A percentile compares a stretch with the other conserved stretches of the same genome.
Evolutionary conservation across 1,140 invertebrate genomes (phyloP).

Genomic region (Temnothorax nylanderi): DNA sequence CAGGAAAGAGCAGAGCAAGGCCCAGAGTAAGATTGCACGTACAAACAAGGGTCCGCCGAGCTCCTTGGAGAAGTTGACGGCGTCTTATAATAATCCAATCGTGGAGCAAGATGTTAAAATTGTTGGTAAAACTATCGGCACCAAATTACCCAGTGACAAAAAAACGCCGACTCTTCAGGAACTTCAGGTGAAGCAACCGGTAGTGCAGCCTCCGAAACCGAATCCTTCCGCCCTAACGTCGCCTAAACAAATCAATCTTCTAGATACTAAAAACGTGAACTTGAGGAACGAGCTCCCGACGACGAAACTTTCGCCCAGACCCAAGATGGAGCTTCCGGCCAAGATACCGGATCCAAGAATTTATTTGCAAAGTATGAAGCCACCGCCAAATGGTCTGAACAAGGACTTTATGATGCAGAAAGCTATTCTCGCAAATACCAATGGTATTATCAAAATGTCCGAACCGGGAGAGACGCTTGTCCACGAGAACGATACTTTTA

Average conservation of each 20-base stretch:
- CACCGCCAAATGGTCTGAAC: constrained; percentile 74
- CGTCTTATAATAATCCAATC: constrained; percentile 56
- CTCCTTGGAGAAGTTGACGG: constrained; percentile 71
- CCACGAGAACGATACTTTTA: constrained; percentile 57
- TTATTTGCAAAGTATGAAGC: constrained; percentile 73
- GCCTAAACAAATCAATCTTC: constrained; percentile 66
- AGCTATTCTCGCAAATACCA: constrained; percentile 69
- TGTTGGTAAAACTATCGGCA: constrained; percentile 53
- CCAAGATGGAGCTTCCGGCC: constrained; percentile 80
- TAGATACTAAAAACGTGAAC: constrained; percentile 68
- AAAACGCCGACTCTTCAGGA: constrained; percentile 77
- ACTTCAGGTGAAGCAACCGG: constrained; percentile 75
- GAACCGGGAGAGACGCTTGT: constrained; percentile 52
- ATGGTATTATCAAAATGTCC: constrained; percentile 77
- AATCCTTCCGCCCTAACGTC: constrained; percentile 62
- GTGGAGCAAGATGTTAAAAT: constrained; percentile 77
- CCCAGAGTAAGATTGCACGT: constrained; percentile 78
- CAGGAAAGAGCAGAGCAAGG: constrained; percentile 81
- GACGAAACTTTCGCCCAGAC: constrained; percentile 72
- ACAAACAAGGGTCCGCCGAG: constrained; percentile 69
- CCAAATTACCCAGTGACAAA: constrained; percentile 72
- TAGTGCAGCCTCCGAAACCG: constrained; percentile 47
- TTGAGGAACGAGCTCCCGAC: constrained; percentile 64
- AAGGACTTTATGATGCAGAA: constrained; percentile 78
- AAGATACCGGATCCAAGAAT: constrained; percentile 79